Base-by-base conservation (phyloP, 2,113 vertebrate genomes). In the Cheirogaleus medius region DNA sequence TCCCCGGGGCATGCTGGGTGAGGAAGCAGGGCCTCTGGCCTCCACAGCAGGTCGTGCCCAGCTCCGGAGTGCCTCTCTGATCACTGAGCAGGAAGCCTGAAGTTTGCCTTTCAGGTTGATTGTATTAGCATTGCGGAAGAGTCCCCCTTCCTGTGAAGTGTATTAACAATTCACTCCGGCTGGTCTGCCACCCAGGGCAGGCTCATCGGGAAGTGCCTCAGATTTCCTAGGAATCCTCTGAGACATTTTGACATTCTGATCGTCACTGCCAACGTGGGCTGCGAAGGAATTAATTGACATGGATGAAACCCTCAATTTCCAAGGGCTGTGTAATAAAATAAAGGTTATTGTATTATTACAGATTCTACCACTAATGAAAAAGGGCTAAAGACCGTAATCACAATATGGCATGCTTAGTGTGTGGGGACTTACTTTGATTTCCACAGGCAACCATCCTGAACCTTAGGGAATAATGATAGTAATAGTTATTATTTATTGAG, bases 301-400 rank as follows among this genome's bases (percentile, higher is more conserved):
- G 95, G 97, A 96, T 97, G 94, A 97, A 98, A 97, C 97, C 98
- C 85, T 97, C 95, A 96, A 97, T 98, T 98, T 98, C 97, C 94
- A 96, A 97, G 93, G 97, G 96, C 94, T 98, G 97, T 95, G 87
- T 97, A 97, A 97, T 97, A 97, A 98, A 98, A 98, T 96, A 97
- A 98, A 98, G 96, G 96, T 98, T 98, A 97, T 97, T 96, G 89
- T 97, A 97, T 97, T 94, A 97, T 97, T 93, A 87, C 80, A 95
- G 96, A 97, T 97, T 95, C 97, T 52, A 92, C 87, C 44, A 87
- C 95, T 93, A 97, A 96, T 97, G 96, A 96, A 97, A 97, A 97
- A 90, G 95, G 93, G 42, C 92, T 96, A 47, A 96, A 96, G 96
- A 96, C 93, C 17, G 6, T 84, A 84, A 98, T 97, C 95, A 93